Evolutionary conservation across 2,113 vertebrate genomes (phyloP), one percentile per base, ranked within the genome.

Genomic region (Balaeniceps rex): DNA sequence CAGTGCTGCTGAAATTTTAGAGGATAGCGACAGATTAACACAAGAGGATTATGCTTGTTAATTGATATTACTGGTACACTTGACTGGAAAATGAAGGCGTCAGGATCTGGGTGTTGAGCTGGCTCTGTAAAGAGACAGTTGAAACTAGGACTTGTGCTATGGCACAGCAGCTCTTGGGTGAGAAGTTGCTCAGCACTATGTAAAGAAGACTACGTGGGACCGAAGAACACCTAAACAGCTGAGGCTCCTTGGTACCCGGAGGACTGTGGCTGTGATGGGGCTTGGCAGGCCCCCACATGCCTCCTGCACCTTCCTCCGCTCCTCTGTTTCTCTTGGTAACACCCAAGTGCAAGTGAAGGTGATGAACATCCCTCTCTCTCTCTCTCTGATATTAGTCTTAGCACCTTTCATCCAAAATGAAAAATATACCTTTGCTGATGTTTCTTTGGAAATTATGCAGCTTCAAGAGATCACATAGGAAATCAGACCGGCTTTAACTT

Each of bases 401-500:
- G 25, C 49, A 81, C 23, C 49, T 94, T 94, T 64, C 88, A 94
- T 57, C 47, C 25, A 71, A 79, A 96, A 94, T 87, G 25, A 93
- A 95, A 96, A 96, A 88, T 61, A 81, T 23, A 94, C 58, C 68
- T 77, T 77, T 74, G 49, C 57, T 88, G 60, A 83, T 89, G 38
- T 89, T 93, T 87, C 61, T 86, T 72, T 96, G 52, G 51, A 96
- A 97, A 95, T 96, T 74, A 90, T 83, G 19, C 33, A 92, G 24
- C 63, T 96, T 69, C 94, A 86, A 82, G 88, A 71, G 87, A 90
- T 92, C 96, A 93, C 29, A 90, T 29, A 95, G 79, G 89, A 93
- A 97, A 97, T 97, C 96, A 97, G 61, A 69, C 23, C 31, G 4
- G 96, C 54, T 92, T 96, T 93, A 96, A 93, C 88, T 83, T 96